Conservation (phyloP, 2,113 vertebrate species). For the Oryctolagus cuniculus region mOryCun1.1 NC_091435.1:46796501-46797000, state of each 20-base stretch:
- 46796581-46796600: conserved; percentile 60
- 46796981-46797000: neutral
- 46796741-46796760: neutral
- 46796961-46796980: neutral
- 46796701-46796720: neutral
- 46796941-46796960: fast-evolving
- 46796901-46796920: neutral
- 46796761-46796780: neutral
- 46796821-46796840: conserved; percentile 4
- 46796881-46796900: neutral
- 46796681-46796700: conserved; percentile 22
- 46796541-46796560: conserved; percentile 72
- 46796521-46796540: conserved; percentile 74
- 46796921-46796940: neutral
- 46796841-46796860: neutral
- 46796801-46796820: neutral
- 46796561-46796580: conserved; percentile 39
- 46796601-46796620: conserved; percentile 65
- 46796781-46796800: conserved; percentile 47
- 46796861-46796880: fast-evolving
- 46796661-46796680: conserved; percentile 55
- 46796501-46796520: conserved; percentile 44
- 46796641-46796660: conserved; percentile 57
- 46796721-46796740: neutral
- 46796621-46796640: conserved; percentile 50